Base-by-base conservation (phyloP, 2,888 invertebrate species). In the Opisthograptis luteolata region DNA sequence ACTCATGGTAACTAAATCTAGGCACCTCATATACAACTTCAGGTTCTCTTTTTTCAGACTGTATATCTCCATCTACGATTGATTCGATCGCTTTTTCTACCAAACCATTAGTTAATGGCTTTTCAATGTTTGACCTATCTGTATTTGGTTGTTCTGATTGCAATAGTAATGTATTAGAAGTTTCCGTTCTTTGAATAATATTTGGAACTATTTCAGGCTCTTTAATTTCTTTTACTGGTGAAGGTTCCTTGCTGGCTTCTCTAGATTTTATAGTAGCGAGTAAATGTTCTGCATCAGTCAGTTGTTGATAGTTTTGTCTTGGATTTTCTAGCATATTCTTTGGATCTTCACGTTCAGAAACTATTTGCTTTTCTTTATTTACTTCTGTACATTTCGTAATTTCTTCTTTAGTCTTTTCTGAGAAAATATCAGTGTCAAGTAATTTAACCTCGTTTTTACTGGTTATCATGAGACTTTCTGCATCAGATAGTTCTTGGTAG, bases 1-100 rank as follows among this genome's bases (percentile, higher is more conserved):
- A 31, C 47, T 83, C 81, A 17, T 76, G 64, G 55, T 82, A 81
- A 51, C 41, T 77, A 53, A 65, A 77, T 27, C 65, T 63, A 22
- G 77, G 76, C 2, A 68, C 50, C 64, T 81, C 80, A 20, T 66
- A 67, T 30, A 74, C 32, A 13, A 46, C 12, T 32, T 48, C 35
- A 39, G 49, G 20, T 19, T 41, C 55, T 7, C 3, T 15, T 37
- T 45, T 13, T 32, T 45, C 37, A 5, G n/a, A 2, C 19, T 20
- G 8, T n/a, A 40, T 49, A 40, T 54, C 50, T 30, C 25, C 20
- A 14, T 15, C 13, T 13, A 36, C 10, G 34, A 35, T 22, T 31
- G 34, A 8, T 45, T 61, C 46, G 20, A 15, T 15, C 6, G 40
- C 7, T 28, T 12, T 27, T 44, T 35, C 28, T 14, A 31, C 14